phyloP scores from a whole-genome alignment of 2,113 vertebrate species.

The Poicephalus gulielmi region DNA sequence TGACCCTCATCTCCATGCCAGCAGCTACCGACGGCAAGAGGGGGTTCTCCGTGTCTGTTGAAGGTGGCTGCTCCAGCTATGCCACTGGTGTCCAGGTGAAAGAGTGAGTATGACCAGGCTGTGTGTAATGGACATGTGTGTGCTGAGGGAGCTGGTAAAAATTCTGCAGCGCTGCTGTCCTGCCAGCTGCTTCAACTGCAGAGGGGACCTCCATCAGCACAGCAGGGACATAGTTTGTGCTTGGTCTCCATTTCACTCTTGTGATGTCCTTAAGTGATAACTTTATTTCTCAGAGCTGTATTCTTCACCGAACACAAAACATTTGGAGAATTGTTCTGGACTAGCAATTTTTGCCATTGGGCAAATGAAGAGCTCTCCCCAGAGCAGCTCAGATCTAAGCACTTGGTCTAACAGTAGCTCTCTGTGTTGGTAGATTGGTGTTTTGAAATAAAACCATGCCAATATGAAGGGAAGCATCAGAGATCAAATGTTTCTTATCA shows the following conservation, averaged over 20 bases:
- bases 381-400: neutral
- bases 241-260: neutral
- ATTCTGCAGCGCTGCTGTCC: neutral
- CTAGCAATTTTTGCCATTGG: neutral
- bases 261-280: neutral
- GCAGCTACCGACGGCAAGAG: constrained; percentile 87
- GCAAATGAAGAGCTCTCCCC: neutral
- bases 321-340: neutral
- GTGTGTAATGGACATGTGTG: neutral
- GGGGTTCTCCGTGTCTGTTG: constrained; percentile 88
- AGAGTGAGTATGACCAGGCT: constrained; percentile 84
- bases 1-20: constrained; percentile 93
- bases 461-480: neutral
- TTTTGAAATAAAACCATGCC: no score
- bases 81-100: constrained; percentile 90
- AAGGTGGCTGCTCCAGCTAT: constrained; percentile 80
- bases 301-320: neutral
- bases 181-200: neutral
- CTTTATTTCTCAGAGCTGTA: neutral
- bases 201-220: neutral
- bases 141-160: neutral
- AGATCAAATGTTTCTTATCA: neutral
- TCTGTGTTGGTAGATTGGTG: neutral
- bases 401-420: neutral
- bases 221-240: neutral